Evolutionary conservation across 2,113 vertebrate species (phyloP).

Genomic region (Notechis scutatus): DNA sequence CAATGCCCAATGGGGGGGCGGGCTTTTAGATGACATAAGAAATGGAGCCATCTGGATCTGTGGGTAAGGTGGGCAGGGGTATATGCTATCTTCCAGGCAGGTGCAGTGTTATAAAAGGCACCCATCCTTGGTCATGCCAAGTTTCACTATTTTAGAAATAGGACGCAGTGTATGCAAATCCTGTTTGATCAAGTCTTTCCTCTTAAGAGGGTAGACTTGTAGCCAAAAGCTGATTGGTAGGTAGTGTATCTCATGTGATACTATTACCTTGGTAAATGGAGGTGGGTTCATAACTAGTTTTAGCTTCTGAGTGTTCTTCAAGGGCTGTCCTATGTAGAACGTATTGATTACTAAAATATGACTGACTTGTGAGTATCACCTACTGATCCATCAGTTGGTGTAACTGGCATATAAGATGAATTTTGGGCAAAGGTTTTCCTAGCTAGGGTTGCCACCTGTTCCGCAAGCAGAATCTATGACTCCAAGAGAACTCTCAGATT

Average conservation of each 20-base stretch:
- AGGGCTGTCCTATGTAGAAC: background rate
- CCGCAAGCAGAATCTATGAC: background rate
- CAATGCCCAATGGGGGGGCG: background rate
- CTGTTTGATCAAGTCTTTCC: background rate
- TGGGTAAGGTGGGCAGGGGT: background rate
- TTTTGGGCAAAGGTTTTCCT: background rate
- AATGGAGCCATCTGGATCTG: background rate
- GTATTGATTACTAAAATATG: background rate
- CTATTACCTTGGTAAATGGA: background rate
- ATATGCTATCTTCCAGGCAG: background rate
- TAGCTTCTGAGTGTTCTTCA: background rate
- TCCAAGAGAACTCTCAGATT: background rate
- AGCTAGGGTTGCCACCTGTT: background rate
- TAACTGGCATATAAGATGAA: background rate
- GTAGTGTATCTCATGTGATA: background rate
- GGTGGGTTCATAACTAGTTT: background rate
- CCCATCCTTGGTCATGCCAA: background rate
- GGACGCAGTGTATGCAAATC: background rate
- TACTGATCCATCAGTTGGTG: background rate
- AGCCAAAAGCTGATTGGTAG: background rate
- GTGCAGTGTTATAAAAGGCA: background rate
- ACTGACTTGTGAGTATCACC: background rate
- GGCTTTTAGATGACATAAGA: background rate
- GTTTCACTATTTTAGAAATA: background rate
- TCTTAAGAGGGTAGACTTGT: background rate